Base-by-base conservation (phyloP, 2,113 vertebrate species). In the Cephalopterus ornatus region DNA sequence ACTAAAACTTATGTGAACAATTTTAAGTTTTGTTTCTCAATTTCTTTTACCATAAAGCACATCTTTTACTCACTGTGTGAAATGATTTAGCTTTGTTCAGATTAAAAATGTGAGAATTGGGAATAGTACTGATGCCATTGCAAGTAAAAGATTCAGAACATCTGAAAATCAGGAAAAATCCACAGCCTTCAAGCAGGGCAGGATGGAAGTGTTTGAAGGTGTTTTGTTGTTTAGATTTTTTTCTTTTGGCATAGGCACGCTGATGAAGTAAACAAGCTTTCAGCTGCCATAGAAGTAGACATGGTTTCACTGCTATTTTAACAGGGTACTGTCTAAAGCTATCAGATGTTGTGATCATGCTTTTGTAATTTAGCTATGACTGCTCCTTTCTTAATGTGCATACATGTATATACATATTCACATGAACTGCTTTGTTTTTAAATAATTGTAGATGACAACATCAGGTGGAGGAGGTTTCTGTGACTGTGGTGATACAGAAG, bases 381-480 rank as follows among this genome's bases (percentile, higher is more conserved):
- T 79, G 8, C 35, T 68, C 0, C 20, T 77, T 79, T 73, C 37
- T 94, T 82, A 44, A 73, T 61, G 28, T 41, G 21, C 10, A 2
- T 27, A 3, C 28, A 6, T 65, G 5, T 53, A 16, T 59, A 14
- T 59, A 12, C 13, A 4, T 80, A 47, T 26, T 92, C 65, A 88
- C 9, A 52, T 67, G 71, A 67, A 58, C 33, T 39, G 20, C 55
- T 37, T 55, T 94, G 59, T n/a, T 89, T 73, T 85, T 11, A 79
- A 94, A 97, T 76, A 18, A 91, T 86, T 96, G 47, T 96, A 99
- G 99, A 99, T 99, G 99, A 99, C 99, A 20, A 99, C 99, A 5
- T 99, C 99, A 46, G 98, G 98, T 88, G 99, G 99, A 56, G 99
- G 99, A 81, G 99, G 99, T 37, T 99, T 99, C 97, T 99, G 99